Evolutionary conservation across 2,113 vertebrate genomes (phyloP), one percentile per base, ranked within the genome.

Genomic region (Corythornis madagascariensis): DNA sequence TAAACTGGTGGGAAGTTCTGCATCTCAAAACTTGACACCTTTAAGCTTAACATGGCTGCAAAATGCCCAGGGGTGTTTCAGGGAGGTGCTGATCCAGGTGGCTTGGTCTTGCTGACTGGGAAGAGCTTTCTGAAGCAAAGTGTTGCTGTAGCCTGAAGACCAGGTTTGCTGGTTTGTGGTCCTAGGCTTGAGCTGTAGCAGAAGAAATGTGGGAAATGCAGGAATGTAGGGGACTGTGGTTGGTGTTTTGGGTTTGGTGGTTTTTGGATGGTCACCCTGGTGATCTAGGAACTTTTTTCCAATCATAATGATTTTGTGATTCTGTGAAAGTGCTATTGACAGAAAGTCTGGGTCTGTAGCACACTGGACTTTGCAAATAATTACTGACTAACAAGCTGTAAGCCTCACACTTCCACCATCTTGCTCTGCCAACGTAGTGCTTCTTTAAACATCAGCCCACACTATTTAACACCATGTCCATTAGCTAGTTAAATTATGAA

Each of bases 401-500:
- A 26, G 42, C 47, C 89, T 83, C 93, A 72, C 25, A 11, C 72
- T 92, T 92, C 83, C 59, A 43, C 43, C 10, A 24, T 31, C 33
- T 40, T 42, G 40, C 43, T 65, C 63, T 93, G 83, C 73, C 22
- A 78, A 29, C 0, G 0, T 38, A 67, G 16, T 8, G 20, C 65
- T 77, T 76, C 82, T 67, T 93, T 40, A 83, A 89, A 29, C 47
- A 16, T 28, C n/a, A 71, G 45, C 40, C 52, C 66, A 50, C 59
- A 48, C 40, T 79, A 82, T 89, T 95, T 96, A 93, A 94, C 94
- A 96, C 88, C 73, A 66, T 9, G 29, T 76, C 95, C 91, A 96
- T 97, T 97, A 97, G 52, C n/a, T 95, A 83, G 79, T 69, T 97
- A 82, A 95, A 98, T 97, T 96, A 97, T 97, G 97, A 89, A 97